A percentile compares a stretch with the other conserved stretches of the same genome.
Evolutionary conservation across 2,113 vertebrate genomes (phyloP).

Genomic region (Caretta caretta): DNA sequence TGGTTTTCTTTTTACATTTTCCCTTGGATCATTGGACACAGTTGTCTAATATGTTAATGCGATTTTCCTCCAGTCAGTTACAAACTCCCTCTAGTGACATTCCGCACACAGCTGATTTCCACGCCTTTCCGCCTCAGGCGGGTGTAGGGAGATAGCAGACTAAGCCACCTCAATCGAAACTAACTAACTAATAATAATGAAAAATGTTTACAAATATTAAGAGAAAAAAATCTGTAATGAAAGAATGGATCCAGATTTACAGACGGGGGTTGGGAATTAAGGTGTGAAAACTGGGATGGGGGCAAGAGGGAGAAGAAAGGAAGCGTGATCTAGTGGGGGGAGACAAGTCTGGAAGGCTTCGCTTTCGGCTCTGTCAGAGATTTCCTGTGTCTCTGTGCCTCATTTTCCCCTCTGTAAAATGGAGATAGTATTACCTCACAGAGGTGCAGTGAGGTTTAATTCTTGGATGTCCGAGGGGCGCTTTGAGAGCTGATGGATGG

Average conservation of each 20-base stretch:
- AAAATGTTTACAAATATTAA: background rate
- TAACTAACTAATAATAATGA: rapidly evolving
- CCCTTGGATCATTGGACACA: background rate
- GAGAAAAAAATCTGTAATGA: background rate
- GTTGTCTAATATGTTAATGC: background rate
- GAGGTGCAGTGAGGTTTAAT: background rate
- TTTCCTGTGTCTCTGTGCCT: background rate
- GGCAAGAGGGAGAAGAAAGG: background rate
- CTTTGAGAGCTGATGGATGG: no score
- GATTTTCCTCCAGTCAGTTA: constrained; percentile 15
- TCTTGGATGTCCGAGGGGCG: background rate
- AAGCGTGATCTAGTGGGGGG: background rate
- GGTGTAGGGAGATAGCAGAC: background rate
- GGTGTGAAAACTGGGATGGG: background rate
- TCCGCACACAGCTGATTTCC: rapidly evolving
- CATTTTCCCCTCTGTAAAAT: background rate
- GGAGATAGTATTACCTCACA: background rate
- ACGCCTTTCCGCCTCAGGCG: background rate
- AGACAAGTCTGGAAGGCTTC: background rate
- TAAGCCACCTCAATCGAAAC: background rate
- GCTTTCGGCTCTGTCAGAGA: background rate
- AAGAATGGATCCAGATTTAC: background rate
- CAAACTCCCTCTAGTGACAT: background rate
- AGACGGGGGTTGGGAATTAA: background rate
- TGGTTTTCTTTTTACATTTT: background rate